Evolutionary conservation across 2,113 vertebrate species (phyloP).

Genomic region (Labrus mixtus): DNA sequence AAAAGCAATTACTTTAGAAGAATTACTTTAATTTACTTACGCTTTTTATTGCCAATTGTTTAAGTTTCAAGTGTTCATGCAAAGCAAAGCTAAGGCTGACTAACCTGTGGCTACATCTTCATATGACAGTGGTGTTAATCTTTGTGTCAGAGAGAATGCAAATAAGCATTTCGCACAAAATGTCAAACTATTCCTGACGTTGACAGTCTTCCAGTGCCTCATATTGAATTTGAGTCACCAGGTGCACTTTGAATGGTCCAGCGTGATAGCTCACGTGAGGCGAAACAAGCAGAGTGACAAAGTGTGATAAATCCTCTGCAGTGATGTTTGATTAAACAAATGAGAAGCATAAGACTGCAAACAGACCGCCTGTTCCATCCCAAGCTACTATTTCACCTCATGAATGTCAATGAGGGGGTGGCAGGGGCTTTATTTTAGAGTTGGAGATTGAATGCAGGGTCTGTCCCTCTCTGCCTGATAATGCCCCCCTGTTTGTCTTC

Average conservation of each 20-base stretch:
- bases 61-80: background rate
- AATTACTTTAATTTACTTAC: too few relatives aligned
- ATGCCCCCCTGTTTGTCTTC: slow-evolving; percentile 69
- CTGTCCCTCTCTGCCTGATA: slow-evolving; percentile 60
- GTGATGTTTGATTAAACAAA: slow-evolving; percentile 72
- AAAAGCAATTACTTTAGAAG: too few relatives aligned
- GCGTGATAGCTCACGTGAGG: slow-evolving; percentile 5
- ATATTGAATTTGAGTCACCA: slow-evolving; percentile 20
- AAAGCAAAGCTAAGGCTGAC: background rate
- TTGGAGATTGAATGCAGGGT: slow-evolving; percentile 63
- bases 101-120: background rate
- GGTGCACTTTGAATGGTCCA: slow-evolving; percentile 16
- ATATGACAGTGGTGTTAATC: background rate
- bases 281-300: slow-evolving; percentile 19
- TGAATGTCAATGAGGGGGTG: slow-evolving; percentile 72
- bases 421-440: slow-evolving; percentile 67
- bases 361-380: slow-evolving; percentile 54
- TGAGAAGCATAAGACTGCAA: slow-evolving; percentile 57
- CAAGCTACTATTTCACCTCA: slow-evolving; percentile 59
- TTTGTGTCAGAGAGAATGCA: background rate
- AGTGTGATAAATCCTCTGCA: slow-evolving; percentile 46
- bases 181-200: background rate
- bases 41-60: too few relatives aligned
- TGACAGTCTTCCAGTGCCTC: background rate
- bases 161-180: background rate